These are phyloP conservation scores for Ptyas mucosa DNA, from an alignment of 2,113 vertebrate species.

Conservation along the genomic window DNA sequence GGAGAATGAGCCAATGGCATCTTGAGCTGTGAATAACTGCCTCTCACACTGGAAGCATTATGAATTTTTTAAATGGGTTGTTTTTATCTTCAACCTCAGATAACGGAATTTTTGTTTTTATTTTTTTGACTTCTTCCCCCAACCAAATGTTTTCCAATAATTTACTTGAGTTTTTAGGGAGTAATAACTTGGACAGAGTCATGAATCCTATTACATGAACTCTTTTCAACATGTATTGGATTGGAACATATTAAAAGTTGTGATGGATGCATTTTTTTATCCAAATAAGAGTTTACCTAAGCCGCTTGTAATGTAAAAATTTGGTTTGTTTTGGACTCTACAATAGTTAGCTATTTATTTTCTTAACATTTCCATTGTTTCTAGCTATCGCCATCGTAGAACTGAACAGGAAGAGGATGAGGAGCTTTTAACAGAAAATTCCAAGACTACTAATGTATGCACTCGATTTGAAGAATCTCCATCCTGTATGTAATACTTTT, in stretches of 20 bases:
- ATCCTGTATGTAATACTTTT: constrained; percentile 79
- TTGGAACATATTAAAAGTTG: neutral
- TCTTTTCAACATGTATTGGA: neutral
- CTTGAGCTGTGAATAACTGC: neutral
- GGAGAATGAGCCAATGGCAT: neutral
- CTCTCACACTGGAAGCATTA: neutral
- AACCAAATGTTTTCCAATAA: neutral
- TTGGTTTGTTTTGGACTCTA: neutral
- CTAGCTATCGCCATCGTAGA: constrained; percentile 90
- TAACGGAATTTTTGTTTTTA: neutral
- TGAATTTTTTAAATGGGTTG: neutral
- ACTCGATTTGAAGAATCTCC: constrained; percentile 95
- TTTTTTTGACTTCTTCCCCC: neutral
- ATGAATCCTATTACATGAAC: neutral
- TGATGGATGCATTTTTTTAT: neutral
- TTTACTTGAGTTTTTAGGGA: neutral
- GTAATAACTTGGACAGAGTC: neutral
- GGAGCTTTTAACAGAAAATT: constrained; percentile 92
- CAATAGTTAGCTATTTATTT: neutral
- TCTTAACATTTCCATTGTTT: neutral
- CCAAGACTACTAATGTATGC: constrained; percentile 92
- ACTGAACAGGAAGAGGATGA: constrained; percentile 98
- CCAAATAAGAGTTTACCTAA: neutral
- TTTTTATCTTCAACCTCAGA: neutral
- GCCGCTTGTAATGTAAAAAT: neutral